Evolutionary conservation across 2,113 vertebrate genomes (phyloP).

Genomic region (Vireo altiloquus): DNA sequence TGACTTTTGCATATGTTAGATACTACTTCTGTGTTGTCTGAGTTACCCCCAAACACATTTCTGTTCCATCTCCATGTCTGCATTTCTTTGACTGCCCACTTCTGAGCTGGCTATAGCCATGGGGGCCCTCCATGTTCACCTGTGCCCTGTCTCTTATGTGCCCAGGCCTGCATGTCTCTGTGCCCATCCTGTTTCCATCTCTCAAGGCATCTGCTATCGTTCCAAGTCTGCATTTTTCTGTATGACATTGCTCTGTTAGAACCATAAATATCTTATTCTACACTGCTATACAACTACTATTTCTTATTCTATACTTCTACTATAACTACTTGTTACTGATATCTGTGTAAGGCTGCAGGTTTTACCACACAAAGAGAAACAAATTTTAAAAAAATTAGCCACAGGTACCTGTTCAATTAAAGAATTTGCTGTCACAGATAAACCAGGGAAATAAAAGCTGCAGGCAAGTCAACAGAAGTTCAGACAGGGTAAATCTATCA

Average conservation of each 20-base stretch:
- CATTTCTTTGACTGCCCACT: background rate
- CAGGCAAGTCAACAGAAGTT: background rate
- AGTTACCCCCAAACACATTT: background rate
- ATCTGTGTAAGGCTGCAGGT: background rate
- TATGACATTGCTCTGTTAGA: background rate
- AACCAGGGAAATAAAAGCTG: background rate
- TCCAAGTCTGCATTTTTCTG: background rate
- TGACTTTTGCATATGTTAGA: background rate
- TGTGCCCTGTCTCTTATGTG: background rate
- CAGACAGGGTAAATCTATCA: background rate
- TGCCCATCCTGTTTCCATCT: background rate
- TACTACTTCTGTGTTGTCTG: background rate
- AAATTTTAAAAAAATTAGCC: background rate
- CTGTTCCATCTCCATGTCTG: background rate
- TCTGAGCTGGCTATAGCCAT: background rate
- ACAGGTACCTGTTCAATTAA: background rate
- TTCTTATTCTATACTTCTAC: background rate
- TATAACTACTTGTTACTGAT: background rate
- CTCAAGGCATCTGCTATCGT: background rate
- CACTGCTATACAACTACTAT: background rate
- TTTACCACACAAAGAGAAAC: background rate
- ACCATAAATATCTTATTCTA: background rate
- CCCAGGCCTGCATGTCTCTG: background rate
- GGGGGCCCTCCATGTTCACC: background rate
- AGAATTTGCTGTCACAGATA: background rate